Percentiles rank a stretch among this genome's conserved stretches.
Evolutionary conservation across 2,113 vertebrate genomes (phyloP).

Genomic region (Neodontobutis hainanensis): DNA sequence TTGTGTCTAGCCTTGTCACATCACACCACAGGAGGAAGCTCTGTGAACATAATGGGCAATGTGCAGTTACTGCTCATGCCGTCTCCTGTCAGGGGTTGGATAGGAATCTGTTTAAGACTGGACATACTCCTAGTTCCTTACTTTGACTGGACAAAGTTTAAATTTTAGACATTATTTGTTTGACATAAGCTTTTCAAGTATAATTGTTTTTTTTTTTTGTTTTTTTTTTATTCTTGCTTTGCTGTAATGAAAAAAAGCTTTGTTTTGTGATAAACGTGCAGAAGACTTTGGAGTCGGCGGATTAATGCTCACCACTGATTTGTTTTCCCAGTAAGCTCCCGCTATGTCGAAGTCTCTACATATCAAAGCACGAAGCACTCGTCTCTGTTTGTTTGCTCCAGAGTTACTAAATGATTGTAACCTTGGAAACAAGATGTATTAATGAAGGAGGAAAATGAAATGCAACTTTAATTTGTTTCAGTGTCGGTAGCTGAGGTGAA

Average conservation of each 20-base stretch:
- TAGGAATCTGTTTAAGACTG: conserved; percentile 20
- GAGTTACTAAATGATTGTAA: conserved; percentile 73
- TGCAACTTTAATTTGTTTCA: conserved; percentile 76
- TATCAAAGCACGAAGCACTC: conserved; percentile 50
- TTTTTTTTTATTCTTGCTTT: conserved; percentile 54
- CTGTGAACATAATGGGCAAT: conserved; percentile 51
- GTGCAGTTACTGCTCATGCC: conserved; percentile 45
- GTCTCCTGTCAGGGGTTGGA: conserved; percentile 27
- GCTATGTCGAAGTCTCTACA: conserved; percentile 52
- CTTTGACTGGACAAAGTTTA: conserved; percentile 35
- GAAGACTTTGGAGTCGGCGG: conserved; percentile 52
- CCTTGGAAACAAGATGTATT: conserved; percentile 76
- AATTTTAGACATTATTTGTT: conserved; percentile 4
- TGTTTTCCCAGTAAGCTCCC: conserved; percentile 56
- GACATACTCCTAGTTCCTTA: conserved; percentile 9
- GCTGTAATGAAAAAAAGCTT: conserved; percentile 53
- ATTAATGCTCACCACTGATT: conserved; percentile 63
- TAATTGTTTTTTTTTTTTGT: conserved; percentile 48
- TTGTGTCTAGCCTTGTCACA: conserved; percentile 75
- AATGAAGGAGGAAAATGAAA: conserved; percentile 79
- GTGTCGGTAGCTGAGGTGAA: conserved; percentile 70
- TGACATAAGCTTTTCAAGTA: conserved; percentile 49
- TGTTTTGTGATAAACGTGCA: conserved; percentile 65
- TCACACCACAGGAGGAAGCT: conserved; percentile 59
- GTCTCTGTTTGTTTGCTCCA: conserved; percentile 65